These are phyloP conservation scores for Sericinus montela DNA, from an alignment of 2,888 invertebrate genomes.

Conservation along the genomic window DNA sequence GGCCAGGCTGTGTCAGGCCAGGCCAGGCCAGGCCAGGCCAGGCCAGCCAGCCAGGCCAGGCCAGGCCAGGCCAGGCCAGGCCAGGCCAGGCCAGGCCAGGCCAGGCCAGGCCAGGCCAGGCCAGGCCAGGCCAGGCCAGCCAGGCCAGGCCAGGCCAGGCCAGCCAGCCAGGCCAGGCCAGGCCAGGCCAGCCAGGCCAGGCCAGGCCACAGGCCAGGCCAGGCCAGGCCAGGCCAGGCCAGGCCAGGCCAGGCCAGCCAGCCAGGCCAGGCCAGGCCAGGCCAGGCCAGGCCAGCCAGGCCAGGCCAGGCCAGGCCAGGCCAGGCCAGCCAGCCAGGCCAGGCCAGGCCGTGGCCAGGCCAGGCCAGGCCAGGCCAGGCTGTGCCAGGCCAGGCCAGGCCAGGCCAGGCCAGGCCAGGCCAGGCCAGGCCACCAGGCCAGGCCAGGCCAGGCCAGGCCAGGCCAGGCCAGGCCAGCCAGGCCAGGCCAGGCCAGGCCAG, in stretches of 20 bases:
- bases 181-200: too few relatives aligned
- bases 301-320: slow-evolving; percentile 23
- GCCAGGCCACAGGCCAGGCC: too few relatives aligned
- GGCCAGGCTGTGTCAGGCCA: slow-evolving; percentile 25
- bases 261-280: slow-evolving; percentile 14
- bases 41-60: slow-evolving; percentile 2
- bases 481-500: too few relatives aligned
- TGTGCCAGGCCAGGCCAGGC: not conserved
- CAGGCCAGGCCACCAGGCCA: slow-evolving; percentile 26
- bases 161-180: too few relatives aligned
- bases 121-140: slow-evolving; percentile 30
- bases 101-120: slow-evolving; percentile 26
- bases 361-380: slow-evolving; percentile 15
- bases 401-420: slow-evolving; percentile 24
- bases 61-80: slow-evolving; percentile 24
- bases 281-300: slow-evolving; percentile 27
- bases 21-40: slow-evolving; percentile 19
- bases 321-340: too few relatives aligned
- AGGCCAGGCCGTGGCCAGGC: too few relatives aligned
- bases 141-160: slow-evolving; percentile 22
- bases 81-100: slow-evolving; percentile 26
- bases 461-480: slow-evolving; percentile 16
- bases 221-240: too few relatives aligned
- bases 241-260: too few relatives aligned
- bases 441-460: slow-evolving; percentile 26